Evolutionary conservation across 1,140 invertebrate species (phyloP), one percentile per base, ranked within the genome.

Genomic region (Caenorhabditis remanei): DNA sequence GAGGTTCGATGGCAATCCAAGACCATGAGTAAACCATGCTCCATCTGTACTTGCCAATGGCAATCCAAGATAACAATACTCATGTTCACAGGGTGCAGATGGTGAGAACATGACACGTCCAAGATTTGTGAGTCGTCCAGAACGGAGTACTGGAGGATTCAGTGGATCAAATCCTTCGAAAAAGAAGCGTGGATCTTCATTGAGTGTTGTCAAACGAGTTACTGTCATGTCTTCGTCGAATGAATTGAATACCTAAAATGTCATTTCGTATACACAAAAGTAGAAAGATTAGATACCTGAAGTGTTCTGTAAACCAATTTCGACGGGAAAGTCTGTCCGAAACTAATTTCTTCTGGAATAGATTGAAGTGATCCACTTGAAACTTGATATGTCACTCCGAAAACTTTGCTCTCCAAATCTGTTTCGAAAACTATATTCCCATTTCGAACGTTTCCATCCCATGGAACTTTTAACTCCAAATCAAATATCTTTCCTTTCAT

Each of bases 251-350:
- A 87, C 88, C 90, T 89, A 88, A 67, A 87, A 61, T 61, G 21
- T 82, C 71, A 53, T 11, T 53, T 11, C 9, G 3, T 63, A 11
- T n/a, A 63, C 4, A n/a, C 75, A n/a, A 24, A 55, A 32, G 8
- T 3, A 58, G 32, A 1, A 43, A 84, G 63, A 32, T 86, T 83
- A 63, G 93, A 90, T 90, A 95, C 94, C 53, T 93, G 93, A 58
- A 94, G 93, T n/a, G 94, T 89, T 11, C 94, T 91, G 53, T 93
- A 91, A 67, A 88, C 50, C 63, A 96, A 94, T 92, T 95, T 96
- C 21, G 96, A 96, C 58, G 96, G 96, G 94, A 96, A 96, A 89
- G 95, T 96, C 93, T 96, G 95, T 88, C 95, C 94, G 93, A 96
- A 90, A 53, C 24, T 71, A n/a, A 89, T 16, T 46, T 95, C 85